Conservation (phyloP, 1,140 invertebrate genomes). For the Agrypnia vestita region DNA sequence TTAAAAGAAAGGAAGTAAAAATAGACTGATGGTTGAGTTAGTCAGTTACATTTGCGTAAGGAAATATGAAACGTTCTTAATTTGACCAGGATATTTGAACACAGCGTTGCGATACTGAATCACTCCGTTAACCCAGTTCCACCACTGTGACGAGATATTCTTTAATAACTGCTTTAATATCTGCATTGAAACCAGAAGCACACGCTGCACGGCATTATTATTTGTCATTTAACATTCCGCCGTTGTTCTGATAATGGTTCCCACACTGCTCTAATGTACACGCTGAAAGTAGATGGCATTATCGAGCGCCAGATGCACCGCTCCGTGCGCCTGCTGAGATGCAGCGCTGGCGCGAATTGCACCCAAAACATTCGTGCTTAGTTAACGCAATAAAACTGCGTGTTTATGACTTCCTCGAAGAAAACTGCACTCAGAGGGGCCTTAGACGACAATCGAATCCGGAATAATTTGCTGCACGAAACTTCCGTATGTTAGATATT, state of each 20-base stretch:
- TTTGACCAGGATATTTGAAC: not conserved
- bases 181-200: slow-evolving; percentile 2
- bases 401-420: no score
- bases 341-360: no score
- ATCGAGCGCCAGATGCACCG: not conserved
- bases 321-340: no score
- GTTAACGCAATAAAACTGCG: no score
- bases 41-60: slow-evolving; percentile 1
- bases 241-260: slow-evolving; percentile 5
- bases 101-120: not conserved
- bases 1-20: no score
- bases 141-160: slow-evolving; percentile 7
- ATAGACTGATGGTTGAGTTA: no score
- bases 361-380: no score
- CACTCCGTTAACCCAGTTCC: slow-evolving; percentile 6
- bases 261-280: slow-evolving; percentile 1
- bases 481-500: no score
- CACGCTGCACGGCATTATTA: not conserved
- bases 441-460: no score
- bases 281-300: slow-evolving; percentile 9
- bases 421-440: no score
- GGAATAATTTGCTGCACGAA: no score
- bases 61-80: slow-evolving; percentile 16
- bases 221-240: slow-evolving; percentile 10
- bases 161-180: no score